A percentile compares a stretch with the other conserved stretches of the same genome.
phyloP scores from a whole-genome alignment of 2,113 vertebrate species.

The Vanacampus margaritifer region DNA sequence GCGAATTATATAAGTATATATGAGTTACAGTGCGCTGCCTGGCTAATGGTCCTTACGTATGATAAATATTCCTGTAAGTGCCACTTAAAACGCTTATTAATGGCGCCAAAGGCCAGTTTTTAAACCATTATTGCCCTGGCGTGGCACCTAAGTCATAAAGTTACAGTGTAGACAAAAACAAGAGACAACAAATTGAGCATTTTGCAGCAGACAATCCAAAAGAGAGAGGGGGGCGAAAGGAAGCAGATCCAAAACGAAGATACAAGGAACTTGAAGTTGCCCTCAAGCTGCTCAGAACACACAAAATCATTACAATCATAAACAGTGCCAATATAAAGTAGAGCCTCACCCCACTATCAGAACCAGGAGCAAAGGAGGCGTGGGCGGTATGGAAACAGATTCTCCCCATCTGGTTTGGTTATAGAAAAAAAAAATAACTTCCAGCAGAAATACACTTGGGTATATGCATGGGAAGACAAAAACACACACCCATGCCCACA shows the following conservation, averaged over 20 bases:
- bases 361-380: constrained; percentile 53
- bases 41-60: background rate
- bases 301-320: constrained; percentile 70
- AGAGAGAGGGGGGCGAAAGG: constrained; percentile 10
- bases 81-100: constrained; percentile 19
- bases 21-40: constrained; percentile 2
- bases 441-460: constrained; percentile 45
- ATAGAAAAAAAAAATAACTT: constrained; percentile 66
- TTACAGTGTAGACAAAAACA: constrained; percentile 36
- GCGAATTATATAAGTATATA: background rate
- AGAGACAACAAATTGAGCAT: constrained; percentile 56
- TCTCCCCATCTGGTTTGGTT: constrained; percentile 77
- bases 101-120: constrained; percentile 21
- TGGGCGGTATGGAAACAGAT: constrained; percentile 61
- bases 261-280: constrained; percentile 59
- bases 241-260: constrained; percentile 27
- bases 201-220: constrained; percentile 28
- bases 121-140: constrained; percentile 18
- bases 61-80: constrained; percentile 10
- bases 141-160: constrained; percentile 31
- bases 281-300: constrained; percentile 55
- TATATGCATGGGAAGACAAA: constrained; percentile 20
- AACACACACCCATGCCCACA: constrained; percentile 20
- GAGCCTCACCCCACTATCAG: constrained; percentile 62
- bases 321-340: constrained; percentile 68